These are phyloP conservation scores for Sebastes matsubarae DNA, from an alignment of 2,797 vertebrate species.

Conservation along the genomic window DNA sequence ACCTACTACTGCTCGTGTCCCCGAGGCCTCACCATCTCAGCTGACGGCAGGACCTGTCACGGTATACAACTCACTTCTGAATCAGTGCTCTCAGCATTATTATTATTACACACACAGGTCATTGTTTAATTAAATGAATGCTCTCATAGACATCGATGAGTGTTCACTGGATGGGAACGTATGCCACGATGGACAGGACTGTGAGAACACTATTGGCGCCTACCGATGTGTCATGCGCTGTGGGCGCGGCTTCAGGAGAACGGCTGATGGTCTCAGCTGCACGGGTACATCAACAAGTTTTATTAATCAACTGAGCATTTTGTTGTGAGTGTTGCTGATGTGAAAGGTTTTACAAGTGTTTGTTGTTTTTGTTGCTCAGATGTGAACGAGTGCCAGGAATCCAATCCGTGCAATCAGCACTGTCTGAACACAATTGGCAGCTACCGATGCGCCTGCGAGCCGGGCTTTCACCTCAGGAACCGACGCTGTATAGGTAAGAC, in stretches of 20 bases:
- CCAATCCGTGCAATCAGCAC: conserved; percentile 90
- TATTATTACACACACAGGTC: not conserved
- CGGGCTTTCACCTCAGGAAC: conserved; percentile 92
- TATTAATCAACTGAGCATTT: not conserved
- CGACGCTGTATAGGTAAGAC: conserved; percentile 91
- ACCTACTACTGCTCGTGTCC: conserved; percentile 96
- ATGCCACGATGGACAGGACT: conserved; percentile 89
- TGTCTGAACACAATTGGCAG: conserved; percentile 95
- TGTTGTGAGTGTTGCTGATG: no score
- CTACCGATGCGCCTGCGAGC: conserved; percentile 94
- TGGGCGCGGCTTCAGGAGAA: conserved; percentile 88
- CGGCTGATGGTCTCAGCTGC: conserved; percentile 88
- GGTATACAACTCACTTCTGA: conserved; percentile 75
- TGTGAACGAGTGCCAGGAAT: conserved; percentile 94
- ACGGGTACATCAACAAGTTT: conserved; percentile 78
- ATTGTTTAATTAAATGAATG: not conserved
- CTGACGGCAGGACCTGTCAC: conserved; percentile 93
- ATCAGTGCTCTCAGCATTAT: not conserved
- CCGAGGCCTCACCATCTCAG: conserved; percentile 90
- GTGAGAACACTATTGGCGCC: conserved; percentile 92
- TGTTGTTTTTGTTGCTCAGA: conserved; percentile 77
- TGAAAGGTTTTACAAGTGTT: not conserved
- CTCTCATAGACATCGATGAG: conserved; percentile 90
- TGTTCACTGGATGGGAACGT: conserved; percentile 85
- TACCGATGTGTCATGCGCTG: conserved; percentile 90